phyloP scores from a whole-genome alignment of 2,797 vertebrate species.

The Urocyon cinereoargenteus region DNA sequence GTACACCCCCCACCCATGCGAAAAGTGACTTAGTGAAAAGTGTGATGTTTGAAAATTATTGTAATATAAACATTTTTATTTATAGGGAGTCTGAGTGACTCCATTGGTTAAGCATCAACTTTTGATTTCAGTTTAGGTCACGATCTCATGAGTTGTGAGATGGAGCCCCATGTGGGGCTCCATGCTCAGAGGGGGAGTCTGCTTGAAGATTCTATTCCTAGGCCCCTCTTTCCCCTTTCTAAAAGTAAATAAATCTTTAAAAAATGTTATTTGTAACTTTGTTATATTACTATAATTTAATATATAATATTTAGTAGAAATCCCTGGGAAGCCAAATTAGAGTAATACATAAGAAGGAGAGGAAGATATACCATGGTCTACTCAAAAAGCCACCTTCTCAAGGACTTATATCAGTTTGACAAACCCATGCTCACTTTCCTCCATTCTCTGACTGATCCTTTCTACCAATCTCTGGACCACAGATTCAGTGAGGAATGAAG shows the following conservation, averaged over 20 bases:
- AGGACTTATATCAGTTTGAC: fast-evolving
- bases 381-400: not conserved
- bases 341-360: not conserved
- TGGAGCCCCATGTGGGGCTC: fast-evolving
- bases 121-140: not conserved
- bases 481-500: not conserved
- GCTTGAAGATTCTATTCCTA: not conserved
- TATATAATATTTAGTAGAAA: not conserved
- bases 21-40: not conserved
- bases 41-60: not conserved
- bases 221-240: not conserved
- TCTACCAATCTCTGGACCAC: not conserved
- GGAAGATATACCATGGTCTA: not conserved
- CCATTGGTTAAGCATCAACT: not conserved
- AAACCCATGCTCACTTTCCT: fast-evolving
- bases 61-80: not conserved
- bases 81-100: not conserved
- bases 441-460: not conserved
- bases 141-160: not conserved
- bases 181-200: not conserved
- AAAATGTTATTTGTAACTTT: not conserved
- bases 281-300: not conserved
- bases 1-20: no score
- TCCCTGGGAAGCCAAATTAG: not conserved
- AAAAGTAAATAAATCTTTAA: not conserved